Conservation (phyloP, 1,140 invertebrate species). For the Ceratina calcarata region DNA sequence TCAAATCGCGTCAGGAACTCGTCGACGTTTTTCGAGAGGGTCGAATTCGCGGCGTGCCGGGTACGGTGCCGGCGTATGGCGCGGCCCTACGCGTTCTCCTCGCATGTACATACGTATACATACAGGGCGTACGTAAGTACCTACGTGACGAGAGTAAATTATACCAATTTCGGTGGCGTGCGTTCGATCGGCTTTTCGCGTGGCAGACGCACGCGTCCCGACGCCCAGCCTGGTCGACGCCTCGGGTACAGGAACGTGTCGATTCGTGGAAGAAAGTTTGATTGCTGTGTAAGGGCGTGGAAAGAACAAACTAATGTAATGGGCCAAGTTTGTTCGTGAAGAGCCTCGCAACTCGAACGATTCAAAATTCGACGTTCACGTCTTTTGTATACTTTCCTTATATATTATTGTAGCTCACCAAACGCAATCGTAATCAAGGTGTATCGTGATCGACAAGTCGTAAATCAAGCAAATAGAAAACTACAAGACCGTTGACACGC, state of each 20-base stretch:
- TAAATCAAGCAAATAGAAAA: background rate
- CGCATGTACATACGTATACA: slow-evolving; percentile 59
- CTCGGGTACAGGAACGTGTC: background rate
- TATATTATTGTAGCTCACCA: background rate
- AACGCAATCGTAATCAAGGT: background rate
- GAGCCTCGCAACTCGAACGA: background rate
- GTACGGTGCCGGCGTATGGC: slow-evolving; percentile 46
- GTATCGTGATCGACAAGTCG: background rate
- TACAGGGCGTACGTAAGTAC: background rate
- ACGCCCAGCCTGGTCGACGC: background rate
- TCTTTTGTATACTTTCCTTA: too few relatives aligned
- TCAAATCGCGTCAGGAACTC: slow-evolving; percentile 71
- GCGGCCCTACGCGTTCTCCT: slow-evolving; percentile 25
- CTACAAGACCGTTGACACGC: background rate
- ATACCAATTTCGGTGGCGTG: slow-evolving; percentile 55
- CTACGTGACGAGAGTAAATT: slow-evolving; percentile 64
- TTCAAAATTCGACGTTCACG: background rate
- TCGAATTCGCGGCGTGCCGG: slow-evolving; percentile 35
- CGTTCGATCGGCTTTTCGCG: slow-evolving; percentile 34
- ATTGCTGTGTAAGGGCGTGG: background rate
- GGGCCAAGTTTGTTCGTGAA: background rate
- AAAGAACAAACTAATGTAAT: background rate
- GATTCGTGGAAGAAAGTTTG: slow-evolving; percentile 16
- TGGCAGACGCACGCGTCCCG: slow-evolving; percentile 2
- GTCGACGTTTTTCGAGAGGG: slow-evolving; percentile 58